These are phyloP conservation scores for Pteronura brasiliensis DNA, from an alignment of 2,113 vertebrate genomes.

Conservation along the genomic window DNA sequence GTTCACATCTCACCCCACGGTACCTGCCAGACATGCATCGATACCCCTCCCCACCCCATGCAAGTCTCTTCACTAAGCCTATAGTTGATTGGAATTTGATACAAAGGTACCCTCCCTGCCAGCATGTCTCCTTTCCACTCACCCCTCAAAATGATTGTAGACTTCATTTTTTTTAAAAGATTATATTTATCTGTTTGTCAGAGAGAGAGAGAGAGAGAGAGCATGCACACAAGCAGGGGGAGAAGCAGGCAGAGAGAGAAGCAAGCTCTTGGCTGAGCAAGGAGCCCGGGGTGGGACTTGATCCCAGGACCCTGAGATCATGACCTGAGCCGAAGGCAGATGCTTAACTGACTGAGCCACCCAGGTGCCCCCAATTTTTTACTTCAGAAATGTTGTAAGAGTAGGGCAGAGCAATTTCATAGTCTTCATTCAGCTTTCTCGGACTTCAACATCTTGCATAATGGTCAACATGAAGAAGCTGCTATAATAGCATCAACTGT, in stretches of 20 bases:
- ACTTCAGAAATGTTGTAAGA: not conserved
- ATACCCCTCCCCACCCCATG: not conserved
- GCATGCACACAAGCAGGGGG: no score
- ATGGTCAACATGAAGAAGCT: not conserved
- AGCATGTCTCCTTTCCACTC: not conserved
- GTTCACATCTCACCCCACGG: not conserved
- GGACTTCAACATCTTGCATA: not conserved
- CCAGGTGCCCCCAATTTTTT: not conserved
- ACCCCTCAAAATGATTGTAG: not conserved
- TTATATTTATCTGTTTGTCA: not conserved
- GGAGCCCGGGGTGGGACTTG: no score
- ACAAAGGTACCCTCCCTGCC: not conserved
- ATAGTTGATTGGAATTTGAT: not conserved
- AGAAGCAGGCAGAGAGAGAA: no score
- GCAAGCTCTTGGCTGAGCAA: no score
- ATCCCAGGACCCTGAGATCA: no score
- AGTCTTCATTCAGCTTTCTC: not conserved
- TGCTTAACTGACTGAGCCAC: not conserved
- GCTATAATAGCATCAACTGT: not conserved
- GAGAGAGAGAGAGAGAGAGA: not conserved
- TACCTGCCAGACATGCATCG: not conserved
- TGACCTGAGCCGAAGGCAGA: no score
- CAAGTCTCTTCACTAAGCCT: not conserved
- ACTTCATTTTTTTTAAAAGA: not conserved
- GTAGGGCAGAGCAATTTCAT: not conserved